A percentile compares a stretch with the other conserved stretches of the same genome.
phyloP scores from a whole-genome alignment of 2,888 invertebrate species.

The Gandaritis pyraliata region DNA sequence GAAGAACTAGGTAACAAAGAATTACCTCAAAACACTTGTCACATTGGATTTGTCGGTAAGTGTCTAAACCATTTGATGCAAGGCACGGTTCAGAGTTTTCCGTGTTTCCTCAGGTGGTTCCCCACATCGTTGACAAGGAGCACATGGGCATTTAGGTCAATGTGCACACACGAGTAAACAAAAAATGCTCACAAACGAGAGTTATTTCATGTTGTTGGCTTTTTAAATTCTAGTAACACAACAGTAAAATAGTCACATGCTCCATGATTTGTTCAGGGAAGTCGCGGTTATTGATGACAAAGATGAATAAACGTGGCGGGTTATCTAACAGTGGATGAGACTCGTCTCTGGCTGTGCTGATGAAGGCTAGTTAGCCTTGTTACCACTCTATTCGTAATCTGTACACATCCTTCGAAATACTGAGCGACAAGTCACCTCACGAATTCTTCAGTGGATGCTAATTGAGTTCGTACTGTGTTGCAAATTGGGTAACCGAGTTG shows the following conservation, averaged over 20 bases:
- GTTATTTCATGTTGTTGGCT: slow-evolving; percentile 7
- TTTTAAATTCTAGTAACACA: background rate
- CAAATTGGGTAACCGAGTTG: slow-evolving; percentile 58
- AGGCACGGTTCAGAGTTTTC: background rate
- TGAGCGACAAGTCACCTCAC: slow-evolving; percentile 54
- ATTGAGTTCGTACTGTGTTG: slow-evolving; percentile 67
- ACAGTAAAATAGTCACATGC: too few relatives aligned
- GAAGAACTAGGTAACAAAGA: too few relatives aligned
- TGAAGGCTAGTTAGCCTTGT: background rate
- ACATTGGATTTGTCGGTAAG: too few relatives aligned
- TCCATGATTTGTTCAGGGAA: too few relatives aligned
- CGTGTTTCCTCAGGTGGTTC: slow-evolving; percentile 5
- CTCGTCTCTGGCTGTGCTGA: background rate
- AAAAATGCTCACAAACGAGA: slow-evolving; percentile 12
- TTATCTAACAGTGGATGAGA: background rate
- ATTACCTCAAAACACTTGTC: too few relatives aligned
- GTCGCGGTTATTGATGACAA: too few relatives aligned
- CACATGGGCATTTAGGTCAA: slow-evolving; percentile 25
- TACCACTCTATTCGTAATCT: background rate
- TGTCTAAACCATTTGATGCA: too few relatives aligned
- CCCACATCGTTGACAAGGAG: slow-evolving; percentile 12
- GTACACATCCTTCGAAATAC: background rate
- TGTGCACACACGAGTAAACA: slow-evolving; percentile 14
- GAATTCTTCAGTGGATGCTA: slow-evolving; percentile 64
- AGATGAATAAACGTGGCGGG: background rate